Evolutionary conservation across 2,888 invertebrate species (phyloP), one percentile per base, ranked within the genome.

Genomic region (Opisthograptis luteolata): DNA sequence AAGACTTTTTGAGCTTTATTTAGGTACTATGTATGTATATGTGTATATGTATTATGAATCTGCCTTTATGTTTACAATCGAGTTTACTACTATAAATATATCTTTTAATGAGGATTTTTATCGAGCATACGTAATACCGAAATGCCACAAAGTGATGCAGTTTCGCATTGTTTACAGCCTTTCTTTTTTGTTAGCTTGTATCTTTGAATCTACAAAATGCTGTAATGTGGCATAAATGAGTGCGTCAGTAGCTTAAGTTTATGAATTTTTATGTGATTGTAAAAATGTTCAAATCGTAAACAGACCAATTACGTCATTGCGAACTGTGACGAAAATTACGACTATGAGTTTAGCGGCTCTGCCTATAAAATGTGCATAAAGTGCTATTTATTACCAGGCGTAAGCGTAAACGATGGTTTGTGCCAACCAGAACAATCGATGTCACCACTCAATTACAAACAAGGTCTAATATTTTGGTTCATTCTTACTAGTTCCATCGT

Each of bases 291-390:
- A 14, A 30, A 31, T 19, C 2, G 27, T 44, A 27, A n/a, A 31
- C 14, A 27, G 43, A 44, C 50, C 24, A n/a, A 24, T 44, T 27
- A 44, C 56, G 51, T 53, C 52, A 58, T 25, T 17, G 12, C 19
- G 31, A 37, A 40, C 43, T 52, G 58, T 61, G 61, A 57, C 50
- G 46, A 57, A 43, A 51, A 58, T 58, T 58, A 60, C 55, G 58
- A 58, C 35, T 32, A 25, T 41, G 30, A 43, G 55, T 53, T 55
- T 48, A 48, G 46, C 42, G 50, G 56, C 51, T 24, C 13, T 44
- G 13, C 25, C 48, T 45, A 58, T 58, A 57, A 61, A 55, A 58
- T 55, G 52, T 34, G 32, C 55, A 56, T 61, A 61, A 61, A 61
- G 25, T 48, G 37, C 47, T 48, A 50, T 52, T 61, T 56, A 61